Conservation (phyloP, 2,797 vertebrate genomes). For the Spheniscus humboldti region DNA sequence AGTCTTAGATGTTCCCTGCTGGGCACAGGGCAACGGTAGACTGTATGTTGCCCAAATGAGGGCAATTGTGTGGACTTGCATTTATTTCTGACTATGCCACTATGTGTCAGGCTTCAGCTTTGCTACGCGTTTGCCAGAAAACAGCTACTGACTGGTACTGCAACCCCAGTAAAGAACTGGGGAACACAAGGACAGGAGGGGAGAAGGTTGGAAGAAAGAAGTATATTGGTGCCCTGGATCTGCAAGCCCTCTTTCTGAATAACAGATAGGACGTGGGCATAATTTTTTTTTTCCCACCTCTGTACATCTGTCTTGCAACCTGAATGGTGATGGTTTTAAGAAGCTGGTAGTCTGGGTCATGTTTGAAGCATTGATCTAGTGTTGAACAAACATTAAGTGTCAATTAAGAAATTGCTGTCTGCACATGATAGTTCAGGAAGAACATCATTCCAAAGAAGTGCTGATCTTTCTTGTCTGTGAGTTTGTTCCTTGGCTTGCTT, state of each 20-base stretch:
- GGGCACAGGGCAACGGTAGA: neutral
- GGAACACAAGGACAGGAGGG: neutral
- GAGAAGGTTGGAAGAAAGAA: neutral
- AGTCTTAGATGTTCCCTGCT: neutral
- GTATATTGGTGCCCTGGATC: neutral
- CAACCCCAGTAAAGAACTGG: neutral
- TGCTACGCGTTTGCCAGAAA: neutral
- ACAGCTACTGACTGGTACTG: neutral
- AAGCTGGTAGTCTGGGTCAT: neutral
- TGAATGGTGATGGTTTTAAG: neutral
- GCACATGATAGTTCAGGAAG: neutral
- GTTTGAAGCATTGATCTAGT: neutral
- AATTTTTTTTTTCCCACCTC: neutral
- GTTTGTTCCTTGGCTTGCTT: neutral
- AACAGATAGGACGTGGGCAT: neutral
- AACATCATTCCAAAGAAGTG: neutral
- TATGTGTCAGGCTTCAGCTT: slow-evolving; percentile 57
- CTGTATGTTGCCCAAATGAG: neutral
- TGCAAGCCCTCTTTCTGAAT: neutral
- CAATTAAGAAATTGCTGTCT: neutral
- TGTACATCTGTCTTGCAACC: neutral
- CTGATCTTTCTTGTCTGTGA: neutral
- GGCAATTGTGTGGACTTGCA: neutral
- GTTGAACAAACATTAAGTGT: neutral
- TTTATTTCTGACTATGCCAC: slow-evolving; percentile 10